Conservation (phyloP, 1,140 invertebrate species). For the Tribolium madens region DNA sequence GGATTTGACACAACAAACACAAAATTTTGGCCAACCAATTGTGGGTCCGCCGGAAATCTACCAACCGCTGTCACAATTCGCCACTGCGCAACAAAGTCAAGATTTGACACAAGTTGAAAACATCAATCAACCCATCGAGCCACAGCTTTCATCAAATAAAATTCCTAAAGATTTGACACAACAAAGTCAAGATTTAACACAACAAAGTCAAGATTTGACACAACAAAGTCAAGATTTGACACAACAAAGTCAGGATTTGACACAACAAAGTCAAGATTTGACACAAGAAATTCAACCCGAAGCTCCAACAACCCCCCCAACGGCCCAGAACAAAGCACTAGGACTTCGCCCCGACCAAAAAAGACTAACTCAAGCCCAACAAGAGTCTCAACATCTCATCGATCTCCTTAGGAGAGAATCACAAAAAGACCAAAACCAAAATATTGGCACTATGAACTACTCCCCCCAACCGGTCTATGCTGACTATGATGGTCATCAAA, state of each 20-base stretch:
- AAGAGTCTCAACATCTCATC: slow-evolving; percentile 1
- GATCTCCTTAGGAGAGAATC: background rate
- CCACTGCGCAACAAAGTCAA: slow-evolving; percentile 12
- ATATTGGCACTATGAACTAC: background rate
- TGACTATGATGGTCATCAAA: background rate
- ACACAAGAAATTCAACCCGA: too few species aligned
- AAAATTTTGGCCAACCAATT: background rate
- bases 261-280: slow-evolving; percentile 45
- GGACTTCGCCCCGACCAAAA: background rate
- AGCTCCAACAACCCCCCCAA: background rate
- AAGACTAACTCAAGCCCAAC: background rate
- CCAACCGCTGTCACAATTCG: background rate
- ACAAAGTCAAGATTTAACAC: slow-evolving; percentile 24
- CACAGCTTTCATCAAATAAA: background rate
- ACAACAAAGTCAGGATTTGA: background rate
- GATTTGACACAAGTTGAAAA: background rate
- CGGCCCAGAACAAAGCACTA: background rate
- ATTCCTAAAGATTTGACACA: background rate
- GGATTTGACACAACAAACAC: slow-evolving; percentile 43
- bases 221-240: slow-evolving; percentile 45
- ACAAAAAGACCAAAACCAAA: background rate
- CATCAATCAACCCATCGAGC: slow-evolving; percentile 14
- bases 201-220: slow-evolving; percentile 15
- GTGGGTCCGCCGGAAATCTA: background rate
- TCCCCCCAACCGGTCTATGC: slow-evolving; percentile 6